Percentiles rank a stretch among this genome's conserved stretches.
phyloP scores from a whole-genome alignment of 2,888 invertebrate genomes.

The Mayetiola destructor region DNA sequence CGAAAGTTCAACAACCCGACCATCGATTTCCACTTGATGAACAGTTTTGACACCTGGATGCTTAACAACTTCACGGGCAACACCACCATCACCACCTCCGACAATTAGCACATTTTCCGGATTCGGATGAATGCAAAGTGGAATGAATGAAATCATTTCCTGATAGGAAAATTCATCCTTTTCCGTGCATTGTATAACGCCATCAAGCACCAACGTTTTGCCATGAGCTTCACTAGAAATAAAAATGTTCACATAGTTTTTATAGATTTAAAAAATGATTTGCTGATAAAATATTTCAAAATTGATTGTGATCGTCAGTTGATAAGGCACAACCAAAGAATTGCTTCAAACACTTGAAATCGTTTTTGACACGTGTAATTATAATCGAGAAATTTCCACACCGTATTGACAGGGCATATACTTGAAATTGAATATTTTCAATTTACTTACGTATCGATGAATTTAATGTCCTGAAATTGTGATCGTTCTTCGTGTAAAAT shows the following conservation, averaged over 20 bases:
- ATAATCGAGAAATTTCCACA: too few relatives aligned
- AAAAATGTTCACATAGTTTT: constrained; percentile 12
- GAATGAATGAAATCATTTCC: constrained; percentile 94
- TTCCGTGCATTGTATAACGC: constrained; percentile 92
- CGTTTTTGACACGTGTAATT: too few relatives aligned
- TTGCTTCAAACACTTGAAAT: too few relatives aligned
- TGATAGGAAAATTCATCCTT: constrained; percentile 95
- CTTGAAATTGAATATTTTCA: too few relatives aligned
- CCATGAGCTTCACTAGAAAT: constrained; percentile 59
- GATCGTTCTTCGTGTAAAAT: constrained; percentile 67
- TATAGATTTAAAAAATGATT: neutral
- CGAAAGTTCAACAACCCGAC: constrained; percentile 75
- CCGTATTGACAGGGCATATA: too few relatives aligned
- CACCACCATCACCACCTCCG: constrained; percentile 97
- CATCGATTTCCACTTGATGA: constrained; percentile 91
- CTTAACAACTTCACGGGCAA: constrained; percentile 87
- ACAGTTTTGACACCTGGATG: constrained; percentile 78
- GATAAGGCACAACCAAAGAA: too few relatives aligned
- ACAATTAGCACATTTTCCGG: constrained; percentile 88
- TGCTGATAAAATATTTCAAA: too few relatives aligned
- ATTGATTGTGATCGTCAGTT: too few relatives aligned
- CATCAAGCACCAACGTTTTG: constrained; percentile 77
- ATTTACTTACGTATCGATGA: constrained; percentile 59
- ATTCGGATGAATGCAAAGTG: constrained; percentile 77
- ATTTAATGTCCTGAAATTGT: constrained; percentile 68